Base-by-base conservation (phyloP, 2,797 vertebrate species). In the Xenopus petersii region DNA sequence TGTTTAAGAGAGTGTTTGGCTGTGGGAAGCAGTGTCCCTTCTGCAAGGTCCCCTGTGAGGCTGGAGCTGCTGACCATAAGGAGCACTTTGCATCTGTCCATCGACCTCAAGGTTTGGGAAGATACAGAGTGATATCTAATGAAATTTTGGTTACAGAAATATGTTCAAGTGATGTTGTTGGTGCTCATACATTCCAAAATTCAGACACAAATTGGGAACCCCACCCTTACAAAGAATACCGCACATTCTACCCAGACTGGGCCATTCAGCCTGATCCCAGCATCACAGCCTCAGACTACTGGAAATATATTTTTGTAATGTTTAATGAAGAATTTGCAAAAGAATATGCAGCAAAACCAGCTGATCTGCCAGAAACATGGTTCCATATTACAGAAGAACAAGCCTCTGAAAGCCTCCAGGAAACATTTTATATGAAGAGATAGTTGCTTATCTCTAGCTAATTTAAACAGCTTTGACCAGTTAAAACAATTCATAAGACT, bases 211-310 rank as follows among this genome's bases (percentile, higher is more conserved):
- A 81, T 0, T 0, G 0, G 2, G 0, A 66, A 21, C 5, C 8
- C 2, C 49, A 51, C 4, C 87, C 83, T 4, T 90, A 75, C 26
- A 92, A 91, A 54, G 0, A 3, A 0, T 93, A 91, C 51, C 73
- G 1, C 2, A 24, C 77, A 0, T 73, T 85, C 17, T 87, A 58
- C 16, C 81, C 83, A 1, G 36, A 86, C 36, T 92, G 91, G 91
- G 33, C 30, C 21, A 91, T 92, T 16, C 16, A 74, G 12, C 81
- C 89, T 2, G 89, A 91, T 15, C 0, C 0, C 7, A 89, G 81
- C 21, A 80, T 86, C 2, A 36, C 8, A 24, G 62, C 67, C 33
- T 79, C 77, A 24, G 49, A 79, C 33, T 75, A 79, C 33, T 79
- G 72, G 77, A 79, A 71, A 51, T 67, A 66, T 56, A 9, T 79